Evolutionary conservation across 2,797 vertebrate species (phyloP).

Genomic region (Uromys caudimaculatus): DNA sequence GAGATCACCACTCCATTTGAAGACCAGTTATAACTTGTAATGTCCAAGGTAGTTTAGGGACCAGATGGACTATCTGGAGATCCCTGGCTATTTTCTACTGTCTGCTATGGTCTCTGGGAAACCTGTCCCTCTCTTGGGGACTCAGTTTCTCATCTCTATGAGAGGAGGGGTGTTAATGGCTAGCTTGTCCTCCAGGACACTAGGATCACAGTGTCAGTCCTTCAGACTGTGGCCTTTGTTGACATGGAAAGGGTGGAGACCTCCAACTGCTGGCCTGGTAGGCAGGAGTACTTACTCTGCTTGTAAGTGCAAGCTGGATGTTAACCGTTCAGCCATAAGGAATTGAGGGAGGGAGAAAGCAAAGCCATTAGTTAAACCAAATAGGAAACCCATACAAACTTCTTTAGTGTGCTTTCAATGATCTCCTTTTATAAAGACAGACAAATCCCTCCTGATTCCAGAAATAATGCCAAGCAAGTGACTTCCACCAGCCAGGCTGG

Average conservation of each 20-base stretch:
- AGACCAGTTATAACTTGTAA: no score
- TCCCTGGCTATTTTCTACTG: no score
- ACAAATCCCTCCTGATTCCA: not conserved
- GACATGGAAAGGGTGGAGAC: not conserved
- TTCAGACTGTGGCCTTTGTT: not conserved
- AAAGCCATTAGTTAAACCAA: not conserved
- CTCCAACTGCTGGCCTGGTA: not conserved
- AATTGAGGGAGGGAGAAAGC: not conserved
- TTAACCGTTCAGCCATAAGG: not conserved
- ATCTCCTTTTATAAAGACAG: not conserved
- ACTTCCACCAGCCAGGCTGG: not conserved
- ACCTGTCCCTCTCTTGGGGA: no score
- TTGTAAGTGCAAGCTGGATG: not conserved
- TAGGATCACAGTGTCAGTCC: not conserved
- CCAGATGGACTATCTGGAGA: no score
- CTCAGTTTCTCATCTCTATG: not conserved
- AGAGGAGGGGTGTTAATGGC: not conserved
- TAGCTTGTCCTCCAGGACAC: not conserved
- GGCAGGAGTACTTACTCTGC: not conserved
- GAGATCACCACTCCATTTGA: no score
- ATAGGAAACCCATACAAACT: not conserved
- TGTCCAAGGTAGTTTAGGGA: no score
- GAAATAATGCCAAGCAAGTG: not conserved
- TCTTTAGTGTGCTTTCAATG: not conserved
- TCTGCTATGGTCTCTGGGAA: no score